These are phyloP conservation scores for Dinomys branickii DNA, from an alignment of 2,113 vertebrate genomes.

Conservation along the genomic window DNA sequence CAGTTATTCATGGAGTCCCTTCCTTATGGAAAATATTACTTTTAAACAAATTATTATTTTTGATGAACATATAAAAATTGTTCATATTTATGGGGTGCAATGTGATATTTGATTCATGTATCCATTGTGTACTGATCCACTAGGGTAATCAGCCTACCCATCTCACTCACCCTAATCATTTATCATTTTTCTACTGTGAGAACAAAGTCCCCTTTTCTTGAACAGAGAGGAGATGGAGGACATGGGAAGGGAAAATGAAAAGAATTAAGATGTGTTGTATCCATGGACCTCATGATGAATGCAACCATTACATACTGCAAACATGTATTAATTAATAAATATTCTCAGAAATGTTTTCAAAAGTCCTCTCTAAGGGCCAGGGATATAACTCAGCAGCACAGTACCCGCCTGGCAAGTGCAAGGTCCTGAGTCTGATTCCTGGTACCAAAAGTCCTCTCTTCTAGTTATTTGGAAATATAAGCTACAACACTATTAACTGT, in stretches of 20 bases:
- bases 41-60: not conserved
- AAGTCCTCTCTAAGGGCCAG: not conserved
- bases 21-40: constrained; percentile 82
- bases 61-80: not conserved
- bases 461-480: not conserved
- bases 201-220: not conserved
- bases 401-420: no score
- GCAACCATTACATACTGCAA: not conserved
- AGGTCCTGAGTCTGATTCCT: no score
- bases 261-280: not conserved
- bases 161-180: not conserved
- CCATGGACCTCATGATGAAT: not conserved
- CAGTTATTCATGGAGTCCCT: not conserved
- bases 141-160: not conserved
- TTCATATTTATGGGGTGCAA: not conserved
- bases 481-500: not conserved
- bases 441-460: not conserved
- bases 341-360: not conserved
- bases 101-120: not conserved
- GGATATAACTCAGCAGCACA: no score
- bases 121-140: no score
- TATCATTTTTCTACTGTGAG: not conserved
- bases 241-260: not conserved
- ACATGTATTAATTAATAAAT: not conserved
- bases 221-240: not conserved